A percentile compares a stretch with the other conserved stretches of the same genome.
Evolutionary conservation across 2,113 vertebrate species (phyloP).

Genomic region (Charadrius vociferus): DNA sequence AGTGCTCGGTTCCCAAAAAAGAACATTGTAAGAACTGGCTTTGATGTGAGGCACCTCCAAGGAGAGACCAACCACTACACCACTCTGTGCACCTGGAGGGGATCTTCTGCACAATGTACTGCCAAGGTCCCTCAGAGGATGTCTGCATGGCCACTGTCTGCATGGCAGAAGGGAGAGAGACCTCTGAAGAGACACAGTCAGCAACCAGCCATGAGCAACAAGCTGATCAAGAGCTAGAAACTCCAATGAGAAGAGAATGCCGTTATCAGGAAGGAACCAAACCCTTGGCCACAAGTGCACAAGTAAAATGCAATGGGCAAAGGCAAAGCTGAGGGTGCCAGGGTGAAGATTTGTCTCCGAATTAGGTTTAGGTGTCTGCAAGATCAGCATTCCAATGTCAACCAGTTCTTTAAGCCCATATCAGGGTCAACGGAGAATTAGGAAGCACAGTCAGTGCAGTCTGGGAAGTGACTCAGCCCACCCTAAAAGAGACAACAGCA

Average conservation of each 20-base stretch:
- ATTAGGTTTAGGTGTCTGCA: neutral
- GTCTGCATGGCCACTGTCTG: neutral
- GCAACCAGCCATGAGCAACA: neutral
- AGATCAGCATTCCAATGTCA: neutral
- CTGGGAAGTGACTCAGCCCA: neutral
- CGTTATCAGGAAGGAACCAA: neutral
- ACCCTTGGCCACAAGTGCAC: neutral
- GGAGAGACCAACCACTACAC: neutral
- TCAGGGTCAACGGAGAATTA: neutral
- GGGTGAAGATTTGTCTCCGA: neutral
- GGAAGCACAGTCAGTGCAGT: neutral
- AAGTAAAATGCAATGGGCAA: neutral
- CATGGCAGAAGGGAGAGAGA: neutral
- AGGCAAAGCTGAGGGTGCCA: neutral
- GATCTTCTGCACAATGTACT: neutral
- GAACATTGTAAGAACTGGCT: neutral
- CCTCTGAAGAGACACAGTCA: neutral
- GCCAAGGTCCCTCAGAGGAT: neutral
- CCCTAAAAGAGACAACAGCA: neutral
- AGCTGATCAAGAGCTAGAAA: neutral
- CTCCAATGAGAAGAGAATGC: neutral
- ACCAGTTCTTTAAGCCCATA: neutral
- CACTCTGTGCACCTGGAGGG: neutral
- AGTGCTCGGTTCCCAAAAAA: neutral
- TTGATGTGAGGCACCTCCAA: neutral